Evolutionary conservation across 2,888 invertebrate genomes (phyloP).

Genomic region (Megalurothrips usitatus): DNA sequence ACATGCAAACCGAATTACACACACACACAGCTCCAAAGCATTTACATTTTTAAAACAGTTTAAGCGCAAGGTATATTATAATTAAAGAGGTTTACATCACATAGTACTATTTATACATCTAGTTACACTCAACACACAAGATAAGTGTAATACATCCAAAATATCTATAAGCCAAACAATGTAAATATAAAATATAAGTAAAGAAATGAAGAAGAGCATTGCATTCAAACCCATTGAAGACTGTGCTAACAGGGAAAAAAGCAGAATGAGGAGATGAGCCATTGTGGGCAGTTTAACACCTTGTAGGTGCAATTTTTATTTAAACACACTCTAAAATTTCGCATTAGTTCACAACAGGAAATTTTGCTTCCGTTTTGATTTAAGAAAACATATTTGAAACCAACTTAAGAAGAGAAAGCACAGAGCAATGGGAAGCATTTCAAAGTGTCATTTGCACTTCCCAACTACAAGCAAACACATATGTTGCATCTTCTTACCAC

Average conservation of each 20-base stretch:
- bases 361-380: not conserved
- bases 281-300: not conserved
- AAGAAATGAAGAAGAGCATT: not conserved
- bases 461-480: slow-evolving; percentile 17
- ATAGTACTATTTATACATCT: not conserved
- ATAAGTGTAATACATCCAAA: too few species aligned
- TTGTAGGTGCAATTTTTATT: not conserved
- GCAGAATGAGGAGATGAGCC: not conserved
- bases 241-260: not conserved
- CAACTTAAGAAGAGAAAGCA: not conserved
- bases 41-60: not conserved
- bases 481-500: not conserved
- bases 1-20: not conserved
- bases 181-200: not conserved
- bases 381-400: not conserved
- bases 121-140: not conserved
- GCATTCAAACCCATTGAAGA: not conserved
- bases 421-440: not conserved
- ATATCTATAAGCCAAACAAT: not conserved
- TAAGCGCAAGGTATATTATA: too few species aligned
- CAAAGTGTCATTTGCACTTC: not conserved
- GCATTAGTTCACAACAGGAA: not conserved
- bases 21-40: not conserved
- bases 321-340: not conserved
- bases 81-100: too few species aligned